Evolutionary conservation across 2,797 vertebrate species (phyloP), one percentile per base, ranked within the genome.

Genomic region (Sebastes minor): DNA sequence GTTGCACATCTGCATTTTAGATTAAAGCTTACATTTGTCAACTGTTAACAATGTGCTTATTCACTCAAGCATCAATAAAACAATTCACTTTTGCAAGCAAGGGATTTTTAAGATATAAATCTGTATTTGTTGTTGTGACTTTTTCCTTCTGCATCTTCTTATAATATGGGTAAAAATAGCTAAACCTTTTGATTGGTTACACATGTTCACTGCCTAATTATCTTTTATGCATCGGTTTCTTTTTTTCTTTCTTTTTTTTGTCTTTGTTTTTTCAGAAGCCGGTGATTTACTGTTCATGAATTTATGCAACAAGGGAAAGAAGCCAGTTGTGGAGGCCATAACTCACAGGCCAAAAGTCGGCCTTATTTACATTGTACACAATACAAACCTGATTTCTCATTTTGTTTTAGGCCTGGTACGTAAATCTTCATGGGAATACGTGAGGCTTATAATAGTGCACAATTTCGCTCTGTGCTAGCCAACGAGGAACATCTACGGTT

Each of bases 341-440:
- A 95, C 91, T 96, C 95, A 96, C 67, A 52, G 85, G 88, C 88
- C 92, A 94, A 94, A 95, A 95, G 91, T 91, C 89, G 78, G 87
- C 92, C 93, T 95, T 94, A 95, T 96, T 96, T 96, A 95, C 94
- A 95, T 95, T 93, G 93, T 82, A 84, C 77, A 92, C 90, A 90
- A 88, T 88, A 77, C 80, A 87, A 87, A 83, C 86, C 86, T 91
- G 90, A 91, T 90, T 85, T 87, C 90, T 94, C 67, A 82, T 91
- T 93, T 91, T 87, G 85, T 88, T 88, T 87, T 80, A 88, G 91
- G 84, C 75, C 71, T 71, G 80, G 55, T 86, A 74, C 89, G 90
- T 90, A 90, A 90, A 91, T 90, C 81, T 92, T 92, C 63, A 75
- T 22, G 71, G 63, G 70, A 79, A 83, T 61, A 59, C 35, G 82